phyloP scores from a whole-genome alignment of 2,888 invertebrate genomes.

The Drosophila anceps region DNA sequence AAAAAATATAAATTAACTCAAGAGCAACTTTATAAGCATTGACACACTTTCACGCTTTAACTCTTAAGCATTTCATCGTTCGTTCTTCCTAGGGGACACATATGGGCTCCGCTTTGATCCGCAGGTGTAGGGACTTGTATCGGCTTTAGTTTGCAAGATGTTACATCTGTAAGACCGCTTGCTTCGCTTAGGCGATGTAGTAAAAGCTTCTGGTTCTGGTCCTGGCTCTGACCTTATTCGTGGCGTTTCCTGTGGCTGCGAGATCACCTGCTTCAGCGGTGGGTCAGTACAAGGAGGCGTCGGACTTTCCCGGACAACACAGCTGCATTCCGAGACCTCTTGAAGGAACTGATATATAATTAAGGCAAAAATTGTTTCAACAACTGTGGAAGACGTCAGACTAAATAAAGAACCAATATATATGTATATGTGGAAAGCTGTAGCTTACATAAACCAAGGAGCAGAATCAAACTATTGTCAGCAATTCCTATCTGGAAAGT shows the following conservation, averaged over 20 bases:
- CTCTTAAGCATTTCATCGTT: not conserved
- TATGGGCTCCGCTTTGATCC: not conserved
- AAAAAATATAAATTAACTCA: conserved; percentile 26
- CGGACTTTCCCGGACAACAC: not conserved
- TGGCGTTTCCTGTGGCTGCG: not conserved
- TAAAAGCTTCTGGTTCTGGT: not conserved
- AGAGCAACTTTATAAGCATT: not conserved
- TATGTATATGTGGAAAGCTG: not conserved
- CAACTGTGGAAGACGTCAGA: conserved; percentile 26
- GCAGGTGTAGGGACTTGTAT: conserved; percentile 23
- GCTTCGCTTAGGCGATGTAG: not conserved
- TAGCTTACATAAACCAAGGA: conserved; percentile 50
- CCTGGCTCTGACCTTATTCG: not conserved
- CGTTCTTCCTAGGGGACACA: too few species aligned
- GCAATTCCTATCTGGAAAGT: conserved; percentile 46
- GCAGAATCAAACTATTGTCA: conserved; percentile 38
- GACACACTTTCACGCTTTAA: not conserved
- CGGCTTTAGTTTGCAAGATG: conserved; percentile 11
- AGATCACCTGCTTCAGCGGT: not conserved
- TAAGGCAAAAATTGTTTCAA: conserved; percentile 59
- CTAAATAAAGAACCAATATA: not conserved
- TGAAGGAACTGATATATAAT: conserved; percentile 59
- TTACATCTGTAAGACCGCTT: conserved; percentile 10
- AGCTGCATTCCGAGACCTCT: conserved; percentile 14
- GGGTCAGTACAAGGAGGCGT: not conserved